phyloP scores from a whole-genome alignment of 2,888 invertebrate genomes.

The Apamea crenata region DNA sequence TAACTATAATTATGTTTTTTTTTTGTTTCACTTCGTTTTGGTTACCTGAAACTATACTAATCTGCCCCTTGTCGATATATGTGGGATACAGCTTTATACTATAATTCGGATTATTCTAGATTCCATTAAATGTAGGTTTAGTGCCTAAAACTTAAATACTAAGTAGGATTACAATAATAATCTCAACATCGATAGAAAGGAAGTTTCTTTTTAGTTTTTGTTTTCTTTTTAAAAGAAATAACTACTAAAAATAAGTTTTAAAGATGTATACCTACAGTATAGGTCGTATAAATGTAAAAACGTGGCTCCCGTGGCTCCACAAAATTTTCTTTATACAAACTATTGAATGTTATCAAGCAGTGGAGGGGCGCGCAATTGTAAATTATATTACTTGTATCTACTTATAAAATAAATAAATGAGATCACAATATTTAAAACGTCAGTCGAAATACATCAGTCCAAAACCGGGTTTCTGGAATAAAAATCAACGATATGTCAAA shows the following conservation, averaged over 20 bases:
- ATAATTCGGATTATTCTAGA: slow-evolving; percentile 1
- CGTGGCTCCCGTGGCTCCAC: slow-evolving; percentile 6
- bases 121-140: slow-evolving; percentile 46
- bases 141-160: slow-evolving; percentile 34
- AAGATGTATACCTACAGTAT: background rate
- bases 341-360: background rate
- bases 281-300: background rate
- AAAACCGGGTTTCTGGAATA: background rate
- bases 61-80: background rate
- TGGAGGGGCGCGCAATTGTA: slow-evolving; percentile 7
- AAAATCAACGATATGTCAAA: background rate
- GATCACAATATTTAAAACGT: slow-evolving; percentile 7
- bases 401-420: background rate
- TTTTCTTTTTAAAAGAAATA: background rate
- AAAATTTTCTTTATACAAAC: background rate
- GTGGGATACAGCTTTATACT: background rate
- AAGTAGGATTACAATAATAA: slow-evolving; percentile 53
- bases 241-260: background rate
- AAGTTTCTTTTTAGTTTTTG: background rate
- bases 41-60: background rate
- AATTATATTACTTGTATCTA: background rate
- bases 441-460: slow-evolving; percentile 23
- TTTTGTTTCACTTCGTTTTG: background rate
- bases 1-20: background rate
- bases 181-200: slow-evolving; percentile 31